Base-by-base conservation (phyloP, 35 echinoderm and acorn worm genomes). In the Patiria miniata region DNA sequence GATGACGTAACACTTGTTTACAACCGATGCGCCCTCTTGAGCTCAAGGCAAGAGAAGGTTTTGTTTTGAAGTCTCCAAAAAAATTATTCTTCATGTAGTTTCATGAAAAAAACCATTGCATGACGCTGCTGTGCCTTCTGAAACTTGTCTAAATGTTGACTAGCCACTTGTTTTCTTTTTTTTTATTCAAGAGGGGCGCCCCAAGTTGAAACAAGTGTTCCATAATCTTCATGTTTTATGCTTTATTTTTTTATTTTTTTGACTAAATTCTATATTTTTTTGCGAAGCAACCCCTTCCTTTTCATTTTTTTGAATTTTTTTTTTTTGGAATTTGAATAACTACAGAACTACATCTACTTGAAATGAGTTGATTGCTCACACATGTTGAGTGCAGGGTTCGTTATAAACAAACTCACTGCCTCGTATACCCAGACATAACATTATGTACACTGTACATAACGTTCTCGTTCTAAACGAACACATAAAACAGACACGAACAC, bases 361-460 rank as follows among this genome's bases (percentile, higher is more conserved):
- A 6, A 47, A 47, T 73, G 65, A 73, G 65, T 73, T 73, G 65
- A 73, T 73, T 73, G 65, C 65, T 73, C 65, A 34, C 26, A 73
- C 19, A 22, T 22, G 23, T 12, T 73, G 65, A 73, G 65, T 36
- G 65, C 65, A 73, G 65, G 65, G 7, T 30, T 34, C 26, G 9
- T 34, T 36, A 14, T 26, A 26, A 21, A 60, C 16, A 34, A 23
- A 32, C 26, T 32, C 65, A 1, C 65, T 73, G 65, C 65, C 65
- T 73, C 65, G 58, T 73, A 28, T 22, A 1, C 65, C 21, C 65
- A 73, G 65, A 73, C 65, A 30, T 14, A 73, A 28, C 65, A 73
- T n/a, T n/a, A 73, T 32, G 23, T 32, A 73, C 65, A 73, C 29
- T 22, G 8, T 19, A 26, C 29, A 4, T n/a, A n/a, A n/a, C n/a